Base-by-base conservation (phyloP, 2,888 invertebrate species). In the Pachliopta kotzebuea region DNA sequence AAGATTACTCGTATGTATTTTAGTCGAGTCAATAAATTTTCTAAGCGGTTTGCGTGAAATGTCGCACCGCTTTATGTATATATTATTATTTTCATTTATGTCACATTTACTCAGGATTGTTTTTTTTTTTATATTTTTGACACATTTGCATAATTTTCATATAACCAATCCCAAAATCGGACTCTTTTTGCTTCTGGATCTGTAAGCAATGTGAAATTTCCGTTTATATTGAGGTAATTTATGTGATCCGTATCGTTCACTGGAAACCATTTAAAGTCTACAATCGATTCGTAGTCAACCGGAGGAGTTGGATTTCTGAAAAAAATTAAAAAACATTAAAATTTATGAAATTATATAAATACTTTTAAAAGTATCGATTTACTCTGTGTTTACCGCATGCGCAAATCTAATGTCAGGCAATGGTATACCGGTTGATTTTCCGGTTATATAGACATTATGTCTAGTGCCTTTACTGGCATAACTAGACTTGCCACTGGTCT, bases 101-200 rank as follows among this genome's bases (percentile, higher is more conserved):
- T 56, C 62, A 62, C 56, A 29, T 42, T 57, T 20, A 37, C 26
- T 45, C 20, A 26, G 18, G 20, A 56, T 24, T 59, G 45, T 49
- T 60, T 56, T 42, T 37, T n/a, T n/a, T 29, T 45, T 61, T 49
- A 54, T 14, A 31, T 31, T 53, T 49, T 7, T 24, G 29, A 37
- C 49, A 70, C 75, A 50, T 50, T 69, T 26, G 77, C 79, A 69
- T 84, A 88, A 73, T 82, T 86, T 20, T 88, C 84, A 67, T 85
- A 90, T 1, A 90, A 80, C 84, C 81, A 80, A 79, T 94, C 93
- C 94, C 94, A 94, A 79, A 94, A 94, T 23, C 83, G 83, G 50
- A 93, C 83, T 42, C 94, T 84, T 67, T 88, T 89, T 0, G 83
- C 69, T 71, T 94, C 94, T 0, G 94, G 94, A 72, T 92, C 90